These are phyloP conservation scores for Sterrhoptilus dennistouni DNA, from an alignment of 2,113 vertebrate species.

Conservation along the genomic window DNA sequence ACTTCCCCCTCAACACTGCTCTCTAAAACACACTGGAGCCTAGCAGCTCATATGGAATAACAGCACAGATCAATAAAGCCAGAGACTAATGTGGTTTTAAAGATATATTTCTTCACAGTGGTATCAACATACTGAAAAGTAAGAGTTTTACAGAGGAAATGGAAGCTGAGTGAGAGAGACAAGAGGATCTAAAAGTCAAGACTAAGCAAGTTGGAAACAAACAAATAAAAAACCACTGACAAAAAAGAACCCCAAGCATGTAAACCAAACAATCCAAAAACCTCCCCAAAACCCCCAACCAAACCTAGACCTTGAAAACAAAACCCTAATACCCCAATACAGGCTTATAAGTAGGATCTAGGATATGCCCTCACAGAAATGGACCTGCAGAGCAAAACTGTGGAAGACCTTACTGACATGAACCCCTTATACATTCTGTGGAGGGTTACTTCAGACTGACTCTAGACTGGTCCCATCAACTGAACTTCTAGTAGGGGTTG, in stretches of 20 bases:
- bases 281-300: fast-evolving
- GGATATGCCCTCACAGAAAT: not conserved
- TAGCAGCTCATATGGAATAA: not conserved
- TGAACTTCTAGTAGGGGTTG: not conserved
- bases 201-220: not conserved
- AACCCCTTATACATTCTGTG: not conserved
- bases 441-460: not conserved
- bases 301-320: not conserved
- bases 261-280: not conserved
- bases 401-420: not conserved
- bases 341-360: not conserved
- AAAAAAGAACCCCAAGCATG: not conserved
- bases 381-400: not conserved
- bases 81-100: not conserved
- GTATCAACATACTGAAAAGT: not conserved
- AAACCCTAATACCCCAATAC: fast-evolving
- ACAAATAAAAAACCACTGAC: not conserved
- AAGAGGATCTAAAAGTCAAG: not conserved
- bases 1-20: not conserved
- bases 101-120: not conserved
- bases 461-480: not conserved
- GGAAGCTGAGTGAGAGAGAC: not conserved
- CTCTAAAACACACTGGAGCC: not conserved
- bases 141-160: not conserved
- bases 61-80: not conserved